These are phyloP conservation scores for Ceyx melanurus DNA, from an alignment of 2,113 vertebrate genomes.

Conservation along the genomic window DNA sequence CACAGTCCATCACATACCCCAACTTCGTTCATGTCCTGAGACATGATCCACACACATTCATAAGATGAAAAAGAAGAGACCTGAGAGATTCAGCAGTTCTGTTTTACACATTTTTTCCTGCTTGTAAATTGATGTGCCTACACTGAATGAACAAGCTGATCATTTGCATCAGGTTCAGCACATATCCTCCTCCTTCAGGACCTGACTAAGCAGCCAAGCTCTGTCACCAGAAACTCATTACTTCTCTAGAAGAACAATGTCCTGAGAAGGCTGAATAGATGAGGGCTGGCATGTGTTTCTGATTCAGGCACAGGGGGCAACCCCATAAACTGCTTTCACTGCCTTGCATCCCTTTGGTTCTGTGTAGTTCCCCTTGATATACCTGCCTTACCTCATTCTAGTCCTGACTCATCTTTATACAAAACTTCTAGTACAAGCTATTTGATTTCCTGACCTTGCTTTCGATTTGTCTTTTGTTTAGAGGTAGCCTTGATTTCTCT, in stretches of 20 bases:
- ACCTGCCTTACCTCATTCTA: neutral
- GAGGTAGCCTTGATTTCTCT: neutral
- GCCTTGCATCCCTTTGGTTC: neutral
- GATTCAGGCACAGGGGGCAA: neutral
- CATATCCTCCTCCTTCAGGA: neutral
- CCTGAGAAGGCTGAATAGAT: neutral
- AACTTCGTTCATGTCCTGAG: neutral
- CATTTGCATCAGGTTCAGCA: neutral
- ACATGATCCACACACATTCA: neutral
- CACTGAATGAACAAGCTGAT: neutral
- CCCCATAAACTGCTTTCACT: neutral
- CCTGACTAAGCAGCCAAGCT: neutral
- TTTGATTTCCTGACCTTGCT: neutral
- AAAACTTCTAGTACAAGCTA: neutral
- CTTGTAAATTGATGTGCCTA: neutral
- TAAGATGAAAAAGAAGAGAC: neutral
- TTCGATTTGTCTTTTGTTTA: neutral
- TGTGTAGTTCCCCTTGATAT: neutral
- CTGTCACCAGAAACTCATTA: neutral
- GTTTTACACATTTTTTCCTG: neutral
- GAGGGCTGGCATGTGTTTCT: neutral
- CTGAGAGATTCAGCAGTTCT: neutral
- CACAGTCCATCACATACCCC: neutral
- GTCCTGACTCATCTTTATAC: neutral
- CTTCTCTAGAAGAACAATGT: neutral